A percentile compares a stretch with the other conserved stretches of the same genome.
These are phyloP conservation scores for Lophura nycthemera DNA, from an alignment of 2,113 vertebrate species.

Conservation along the genomic window DNA sequence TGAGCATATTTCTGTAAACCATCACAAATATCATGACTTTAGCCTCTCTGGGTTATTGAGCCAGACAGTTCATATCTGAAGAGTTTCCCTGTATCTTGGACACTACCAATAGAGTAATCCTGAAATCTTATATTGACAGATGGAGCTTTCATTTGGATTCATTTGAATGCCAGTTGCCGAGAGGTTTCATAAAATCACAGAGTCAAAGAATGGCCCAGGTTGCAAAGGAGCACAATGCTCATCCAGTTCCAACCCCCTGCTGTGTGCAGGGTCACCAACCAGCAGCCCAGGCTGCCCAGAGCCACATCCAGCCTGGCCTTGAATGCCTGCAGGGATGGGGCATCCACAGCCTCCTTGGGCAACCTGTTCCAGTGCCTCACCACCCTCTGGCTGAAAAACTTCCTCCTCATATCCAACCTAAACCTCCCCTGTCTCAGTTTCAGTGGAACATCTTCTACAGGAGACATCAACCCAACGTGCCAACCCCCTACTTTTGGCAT, in stretches of 20 bases:
- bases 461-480: neutral
- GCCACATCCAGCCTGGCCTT: no score
- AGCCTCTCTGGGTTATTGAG: slow-evolving; percentile 15
- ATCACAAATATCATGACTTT: slow-evolving; percentile 9
- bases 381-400: no score
- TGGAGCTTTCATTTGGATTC: slow-evolving; percentile 1
- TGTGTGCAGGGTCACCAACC: no score
- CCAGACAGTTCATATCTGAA: neutral
- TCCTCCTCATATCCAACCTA: no score
- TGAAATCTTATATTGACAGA: slow-evolving; percentile 9
- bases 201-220: no score
- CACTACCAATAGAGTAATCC: neutral
- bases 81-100: neutral
- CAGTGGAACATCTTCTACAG: neutral
- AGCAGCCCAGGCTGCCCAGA: no score
- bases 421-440: neutral
- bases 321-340: no score
- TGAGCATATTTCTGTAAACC: slow-evolving; percentile 6
- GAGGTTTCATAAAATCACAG: neutral
- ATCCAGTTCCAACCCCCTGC: no score
- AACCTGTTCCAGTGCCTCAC: no score
- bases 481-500: neutral
- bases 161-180: neutral
- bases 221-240: no score
- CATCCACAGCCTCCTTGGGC: no score